These are phyloP conservation scores for Choloepus didactylus DNA, from an alignment of 2,797 vertebrate genomes.

Conservation along the genomic window DNA sequence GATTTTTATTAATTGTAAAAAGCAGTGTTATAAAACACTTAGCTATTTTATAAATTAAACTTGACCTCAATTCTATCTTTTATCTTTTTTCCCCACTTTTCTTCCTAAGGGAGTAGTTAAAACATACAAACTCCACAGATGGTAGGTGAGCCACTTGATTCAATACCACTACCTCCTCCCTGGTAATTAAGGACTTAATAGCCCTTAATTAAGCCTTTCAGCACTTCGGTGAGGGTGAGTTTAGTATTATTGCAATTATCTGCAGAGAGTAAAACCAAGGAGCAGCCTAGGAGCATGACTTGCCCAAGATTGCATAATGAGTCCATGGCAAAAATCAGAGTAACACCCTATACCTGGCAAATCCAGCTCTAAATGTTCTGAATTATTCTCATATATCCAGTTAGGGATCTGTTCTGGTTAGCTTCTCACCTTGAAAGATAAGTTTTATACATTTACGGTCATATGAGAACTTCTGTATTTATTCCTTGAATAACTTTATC, in stretches of 20 bases:
- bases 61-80: conserved; percentile 19
- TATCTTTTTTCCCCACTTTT: neutral
- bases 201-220: conserved; percentile 35
- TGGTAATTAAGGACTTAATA: conserved; percentile 54
- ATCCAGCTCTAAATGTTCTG: neutral
- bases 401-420: neutral
- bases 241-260: neutral
- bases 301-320: neutral
- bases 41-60: conserved; percentile 27
- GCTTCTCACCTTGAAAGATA: conserved; percentile 38
- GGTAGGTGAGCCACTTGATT: neutral
- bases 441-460: neutral
- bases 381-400: neutral
- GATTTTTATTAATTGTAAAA: neutral
- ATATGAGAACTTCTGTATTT: neutral
- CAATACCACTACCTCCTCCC: neutral
- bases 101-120: neutral
- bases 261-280: conserved; percentile 41
- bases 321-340: neutral
- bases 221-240: neutral
- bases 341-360: neutral
- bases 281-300: neutral
- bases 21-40: neutral
- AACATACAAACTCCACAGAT: neutral
- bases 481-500: conserved; percentile 9